Evolutionary conservation across 2,113 vertebrate genomes (phyloP), one percentile per base, ranked within the genome.

Genomic region (Meleagris gallopavo): DNA sequence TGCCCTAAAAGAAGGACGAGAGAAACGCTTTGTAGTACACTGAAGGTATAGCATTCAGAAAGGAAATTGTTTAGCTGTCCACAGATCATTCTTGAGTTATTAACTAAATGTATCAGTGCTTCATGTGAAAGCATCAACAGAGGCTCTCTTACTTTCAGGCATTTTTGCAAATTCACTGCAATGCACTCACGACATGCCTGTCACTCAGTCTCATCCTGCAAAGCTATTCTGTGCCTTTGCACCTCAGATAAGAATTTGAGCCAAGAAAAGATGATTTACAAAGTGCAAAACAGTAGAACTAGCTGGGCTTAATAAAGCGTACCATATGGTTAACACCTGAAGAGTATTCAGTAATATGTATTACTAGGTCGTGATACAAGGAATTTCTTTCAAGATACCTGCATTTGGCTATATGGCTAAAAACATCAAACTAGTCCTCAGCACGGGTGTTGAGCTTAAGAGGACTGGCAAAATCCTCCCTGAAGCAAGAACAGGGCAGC

Each of bases 181-280:
- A 45, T 0, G 2, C 36, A 24, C 24, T 21, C 12, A 22, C n/a
- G n/a, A 83, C 55, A 30, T 0, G 0, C 40, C n/a, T 0, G 0
- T 14, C 66, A 60, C 46, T 3, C 13, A 38, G 57, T 52, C 38
- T 46, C 55, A 70, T 4, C 19, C 62, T 0, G 1, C 43, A 73
- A 14, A 75, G 38, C 30, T 41, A 11, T 27, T 57, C 40, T 67
- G 74, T 10, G 5, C 27, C 86, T 25, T 32, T 45, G 46, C 14
- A 52, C 10, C 25, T 69, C 32, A 45, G 43, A 20, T 6, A 22
- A 48, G 36, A 89, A 58, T 32, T 57, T 11, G 40, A 15, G 54
- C 24, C 40, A 79, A 46, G 78, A 60, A 77, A 80, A 62, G 16
- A 88, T 17, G 2, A 71, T 64, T 54, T 83, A 6, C 10, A 11